phyloP scores from a whole-genome alignment of 2,113 vertebrate genomes.

The Etia nguti region DNA sequence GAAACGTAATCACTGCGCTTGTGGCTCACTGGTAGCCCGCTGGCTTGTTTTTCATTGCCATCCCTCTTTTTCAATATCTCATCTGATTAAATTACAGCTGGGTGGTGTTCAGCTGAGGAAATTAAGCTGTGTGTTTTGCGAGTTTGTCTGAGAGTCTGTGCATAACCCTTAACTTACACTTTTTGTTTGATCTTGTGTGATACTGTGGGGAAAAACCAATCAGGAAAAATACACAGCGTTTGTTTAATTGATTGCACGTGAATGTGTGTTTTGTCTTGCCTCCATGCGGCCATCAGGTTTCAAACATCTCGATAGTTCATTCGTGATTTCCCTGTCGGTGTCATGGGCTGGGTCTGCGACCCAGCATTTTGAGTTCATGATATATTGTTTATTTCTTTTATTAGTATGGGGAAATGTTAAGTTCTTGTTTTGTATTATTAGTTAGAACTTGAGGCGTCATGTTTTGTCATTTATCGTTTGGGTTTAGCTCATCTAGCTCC shows the following conservation, averaged over 20 bases:
- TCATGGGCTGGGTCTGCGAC: no score
- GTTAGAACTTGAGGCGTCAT: no score
- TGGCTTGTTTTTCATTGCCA: conserved; percentile 18
- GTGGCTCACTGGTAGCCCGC: background rate
- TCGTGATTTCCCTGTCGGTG: conserved; percentile 36
- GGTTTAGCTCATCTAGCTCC: no score
- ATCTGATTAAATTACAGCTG: conserved; percentile 59
- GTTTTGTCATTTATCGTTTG: no score
- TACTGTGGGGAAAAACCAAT: background rate
- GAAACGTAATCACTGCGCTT: conserved; percentile 26
- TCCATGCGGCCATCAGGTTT: conserved; percentile 1
- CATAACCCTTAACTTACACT: background rate
- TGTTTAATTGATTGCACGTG: background rate
- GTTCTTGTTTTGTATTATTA: no score
- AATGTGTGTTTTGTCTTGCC: background rate
- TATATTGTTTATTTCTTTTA: no score
- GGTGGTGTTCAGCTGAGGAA: conserved; percentile 34
- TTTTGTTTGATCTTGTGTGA: background rate
- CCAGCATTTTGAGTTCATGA: no score
- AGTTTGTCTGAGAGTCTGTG: background rate
- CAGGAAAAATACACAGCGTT: background rate
- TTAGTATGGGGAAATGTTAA: no score
- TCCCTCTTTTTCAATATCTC: conserved; percentile 9
- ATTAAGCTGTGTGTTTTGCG: background rate
- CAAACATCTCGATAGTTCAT: conserved; percentile 12